These are phyloP conservation scores for Notarius quadriscutis DNA, from an alignment of 2,113 vertebrate genomes.

Conservation along the genomic window DNA sequence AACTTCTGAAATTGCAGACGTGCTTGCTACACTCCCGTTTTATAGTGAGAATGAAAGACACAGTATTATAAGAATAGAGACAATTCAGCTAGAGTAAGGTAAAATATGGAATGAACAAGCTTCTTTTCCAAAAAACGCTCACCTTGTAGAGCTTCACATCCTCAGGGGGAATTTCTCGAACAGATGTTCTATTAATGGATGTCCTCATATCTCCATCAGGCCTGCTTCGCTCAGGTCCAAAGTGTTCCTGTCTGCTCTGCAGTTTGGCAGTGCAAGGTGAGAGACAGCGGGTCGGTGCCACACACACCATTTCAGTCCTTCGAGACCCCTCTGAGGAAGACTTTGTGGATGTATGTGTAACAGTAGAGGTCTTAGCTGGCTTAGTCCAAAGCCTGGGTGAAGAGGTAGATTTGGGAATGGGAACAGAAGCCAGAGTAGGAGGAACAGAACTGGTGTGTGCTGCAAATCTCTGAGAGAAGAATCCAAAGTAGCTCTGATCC, in stretches of 20 bases:
- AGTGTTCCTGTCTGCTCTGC: slow-evolving; percentile 39
- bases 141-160: slow-evolving; percentile 52
- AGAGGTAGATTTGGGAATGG: slow-evolving; percentile 22
- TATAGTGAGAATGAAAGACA: background rate
- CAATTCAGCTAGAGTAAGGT: background rate
- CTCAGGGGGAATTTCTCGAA: slow-evolving; percentile 61
- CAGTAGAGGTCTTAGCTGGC: slow-evolving; percentile 32
- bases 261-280: slow-evolving; percentile 58
- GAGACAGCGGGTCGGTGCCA: slow-evolving; percentile 64
- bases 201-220: slow-evolving; percentile 47
- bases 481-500: slow-evolving; percentile 58
- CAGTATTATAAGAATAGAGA: slow-evolving; percentile 11
- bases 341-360: slow-evolving; percentile 5
- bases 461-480: slow-evolving; percentile 47
- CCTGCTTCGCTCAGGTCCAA: slow-evolving; percentile 14
- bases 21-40: background rate
- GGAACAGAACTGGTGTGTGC: slow-evolving; percentile 48
- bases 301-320: slow-evolving; percentile 40
- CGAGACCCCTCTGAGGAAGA: slow-evolving; percentile 28
- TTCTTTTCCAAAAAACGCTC: slow-evolving; percentile 8
- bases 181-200: slow-evolving; percentile 62
- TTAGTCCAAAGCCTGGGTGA: slow-evolving; percentile 44
- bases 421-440: slow-evolving; percentile 35
- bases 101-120: slow-evolving; percentile 7
- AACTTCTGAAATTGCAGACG: background rate